Evolutionary conservation across 1,140 invertebrate species (phyloP).

Genomic region (Eurytemora carolleeae): DNA sequence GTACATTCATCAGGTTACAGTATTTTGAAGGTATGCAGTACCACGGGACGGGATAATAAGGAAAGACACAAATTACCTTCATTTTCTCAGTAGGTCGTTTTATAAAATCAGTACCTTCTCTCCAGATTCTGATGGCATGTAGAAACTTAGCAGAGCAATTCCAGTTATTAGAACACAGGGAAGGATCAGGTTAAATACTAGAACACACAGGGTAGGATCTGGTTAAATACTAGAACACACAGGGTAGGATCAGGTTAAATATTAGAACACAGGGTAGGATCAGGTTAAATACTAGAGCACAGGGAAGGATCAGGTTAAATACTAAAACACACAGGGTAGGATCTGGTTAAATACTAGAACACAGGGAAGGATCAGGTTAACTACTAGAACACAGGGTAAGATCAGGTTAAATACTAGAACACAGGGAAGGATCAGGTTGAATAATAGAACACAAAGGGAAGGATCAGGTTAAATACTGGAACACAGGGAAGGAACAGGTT

Average conservation of each 20-base stretch:
- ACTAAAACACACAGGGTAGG: conserved; percentile 22
- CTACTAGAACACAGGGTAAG: conserved; percentile 24
- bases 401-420: too few species aligned
- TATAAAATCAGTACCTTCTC: conserved; percentile 24
- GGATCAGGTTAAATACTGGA: too few species aligned
- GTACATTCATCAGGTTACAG: too few species aligned
- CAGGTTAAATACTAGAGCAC: conserved; percentile 35
- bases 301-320: conserved; percentile 37
- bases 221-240: conserved; percentile 32
- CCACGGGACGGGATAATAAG: too few species aligned
- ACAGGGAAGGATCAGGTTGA: conserved; percentile 37
- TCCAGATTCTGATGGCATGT: conserved; percentile 36
- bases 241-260: conserved; percentile 37
- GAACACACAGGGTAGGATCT: conserved; percentile 32
- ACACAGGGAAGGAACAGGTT: conserved; percentile 38
- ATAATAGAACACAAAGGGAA: conserved; percentile 24
- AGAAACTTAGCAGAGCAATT: conserved; percentile 35
- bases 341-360: too few species aligned
- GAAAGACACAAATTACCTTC: too few species aligned
- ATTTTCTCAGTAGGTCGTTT: too few species aligned
- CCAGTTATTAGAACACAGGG: conserved; percentile 37
- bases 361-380: conserved; percentile 37
- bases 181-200: conserved; percentile 35
- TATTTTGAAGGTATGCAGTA: too few species aligned
- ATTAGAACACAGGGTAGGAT: conserved; percentile 22